Evolutionary conservation across 92 coral and sea anemone species (phyloP).

Genomic region (Meandrina meandrites): DNA sequence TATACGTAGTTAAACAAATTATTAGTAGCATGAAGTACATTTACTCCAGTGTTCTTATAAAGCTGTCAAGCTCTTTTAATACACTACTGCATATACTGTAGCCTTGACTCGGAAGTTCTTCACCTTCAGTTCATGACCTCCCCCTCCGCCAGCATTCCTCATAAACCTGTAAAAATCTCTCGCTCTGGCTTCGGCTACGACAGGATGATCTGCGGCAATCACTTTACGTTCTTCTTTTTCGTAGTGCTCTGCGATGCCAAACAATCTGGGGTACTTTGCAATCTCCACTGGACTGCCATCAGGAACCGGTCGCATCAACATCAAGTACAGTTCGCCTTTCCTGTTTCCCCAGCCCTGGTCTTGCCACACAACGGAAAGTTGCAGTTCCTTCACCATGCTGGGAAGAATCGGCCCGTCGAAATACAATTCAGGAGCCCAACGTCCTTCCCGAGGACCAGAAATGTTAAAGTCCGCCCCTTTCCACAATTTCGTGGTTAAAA

Average conservation of each 20-base stretch:
- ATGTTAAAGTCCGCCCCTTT: conserved; percentile 48
- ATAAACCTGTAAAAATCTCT: conserved; percentile 72
- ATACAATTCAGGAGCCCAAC: conserved; percentile 53
- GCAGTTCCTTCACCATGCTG: conserved; percentile 34
- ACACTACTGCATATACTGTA: background rate
- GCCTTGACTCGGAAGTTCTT: conserved; percentile 47
- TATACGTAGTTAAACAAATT: background rate
- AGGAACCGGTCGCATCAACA: conserved; percentile 49
- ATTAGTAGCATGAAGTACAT: background rate
- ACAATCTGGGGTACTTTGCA: conserved; percentile 37
- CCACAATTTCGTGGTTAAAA: conserved; percentile 10
- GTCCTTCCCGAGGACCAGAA: conserved; percentile 35
- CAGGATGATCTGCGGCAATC: conserved; percentile 26
- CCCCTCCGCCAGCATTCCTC: conserved; percentile 78
- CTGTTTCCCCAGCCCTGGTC: conserved; percentile 75
- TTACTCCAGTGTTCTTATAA: background rate
- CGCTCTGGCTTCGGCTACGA: conserved; percentile 37
- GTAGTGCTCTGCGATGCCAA: conserved; percentile 73
- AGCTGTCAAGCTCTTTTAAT: background rate
- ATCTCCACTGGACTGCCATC: background rate
- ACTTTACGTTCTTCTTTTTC: conserved; percentile 5
- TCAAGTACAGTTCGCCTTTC: conserved; percentile 58
- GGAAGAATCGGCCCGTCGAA: conserved; percentile 56
- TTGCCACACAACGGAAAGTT: conserved; percentile 48
- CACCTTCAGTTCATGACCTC: conserved; percentile 59